Evolutionary conservation across 2,888 invertebrate genomes (phyloP).

Genomic region (Odontocolon sp.): DNA sequence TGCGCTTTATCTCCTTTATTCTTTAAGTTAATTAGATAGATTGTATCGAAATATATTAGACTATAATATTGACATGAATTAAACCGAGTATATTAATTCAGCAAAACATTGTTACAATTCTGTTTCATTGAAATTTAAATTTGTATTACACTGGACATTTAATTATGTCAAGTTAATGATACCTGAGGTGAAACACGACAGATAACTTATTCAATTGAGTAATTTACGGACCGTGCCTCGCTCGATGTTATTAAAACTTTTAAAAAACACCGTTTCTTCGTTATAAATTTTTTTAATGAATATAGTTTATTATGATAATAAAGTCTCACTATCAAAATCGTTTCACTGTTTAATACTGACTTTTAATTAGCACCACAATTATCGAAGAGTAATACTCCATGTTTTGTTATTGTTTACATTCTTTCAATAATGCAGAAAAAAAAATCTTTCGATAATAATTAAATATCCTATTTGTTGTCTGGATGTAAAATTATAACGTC

Average conservation of each 20-base stretch:
- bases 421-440: not conserved
- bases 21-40: constrained; percentile 20
- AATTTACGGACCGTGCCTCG: not conserved
- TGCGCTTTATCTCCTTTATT: constrained; percentile 23
- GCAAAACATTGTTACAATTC: not conserved
- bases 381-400: too few relatives aligned
- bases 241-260: not conserved
- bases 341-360: not conserved
- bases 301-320: not conserved
- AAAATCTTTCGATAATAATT: not conserved
- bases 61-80: constrained; percentile 13
- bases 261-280: not conserved
- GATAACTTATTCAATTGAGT: not conserved
- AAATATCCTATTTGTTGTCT: constrained; percentile 6
- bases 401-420: too few relatives aligned
- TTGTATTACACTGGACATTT: not conserved
- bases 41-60: constrained; percentile 24
- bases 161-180: not conserved
- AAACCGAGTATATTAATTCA: not conserved
- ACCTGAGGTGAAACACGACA: not conserved
- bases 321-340: not conserved
- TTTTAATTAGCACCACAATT: not conserved
- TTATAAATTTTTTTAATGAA: not conserved
- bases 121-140: not conserved
- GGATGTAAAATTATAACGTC: not conserved